These are phyloP conservation scores for Callorhinus ursinus DNA, from an alignment of 2,113 vertebrate species.

Conservation along the genomic window DNA sequence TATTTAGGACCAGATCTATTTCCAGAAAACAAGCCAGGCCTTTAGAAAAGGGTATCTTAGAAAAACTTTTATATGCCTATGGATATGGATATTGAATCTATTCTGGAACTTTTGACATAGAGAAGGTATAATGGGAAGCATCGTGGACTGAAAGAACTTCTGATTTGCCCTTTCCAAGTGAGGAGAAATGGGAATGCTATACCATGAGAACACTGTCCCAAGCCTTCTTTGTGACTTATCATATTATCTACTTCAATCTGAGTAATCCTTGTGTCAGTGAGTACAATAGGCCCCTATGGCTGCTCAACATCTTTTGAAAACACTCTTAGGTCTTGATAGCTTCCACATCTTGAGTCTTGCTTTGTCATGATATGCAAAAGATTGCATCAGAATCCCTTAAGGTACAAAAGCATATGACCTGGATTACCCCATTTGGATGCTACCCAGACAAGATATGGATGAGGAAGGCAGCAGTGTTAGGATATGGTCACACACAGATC, in stretches of 20 bases:
- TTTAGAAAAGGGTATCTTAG: constrained; percentile 4
- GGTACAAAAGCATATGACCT: not conserved
- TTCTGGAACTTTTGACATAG: constrained; percentile 30
- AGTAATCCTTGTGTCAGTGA: not conserved
- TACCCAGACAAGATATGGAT: not conserved
- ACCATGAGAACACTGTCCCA: not conserved
- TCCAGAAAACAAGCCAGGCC: not conserved
- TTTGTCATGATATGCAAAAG: not conserved
- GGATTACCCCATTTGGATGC: not conserved
- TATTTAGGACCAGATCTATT: not conserved
- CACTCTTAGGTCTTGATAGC: not conserved
- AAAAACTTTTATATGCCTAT: not conserved
- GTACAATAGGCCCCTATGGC: not conserved
- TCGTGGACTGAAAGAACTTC: not conserved
- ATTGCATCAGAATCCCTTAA: not conserved
- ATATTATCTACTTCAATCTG: not conserved
- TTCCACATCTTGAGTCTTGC: not conserved
- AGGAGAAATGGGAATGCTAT: not conserved
- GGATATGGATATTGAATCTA: not conserved
- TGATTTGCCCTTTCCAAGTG: not conserved
- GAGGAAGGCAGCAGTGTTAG: not conserved
- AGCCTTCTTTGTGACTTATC: not conserved
- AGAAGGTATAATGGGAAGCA: not conserved
- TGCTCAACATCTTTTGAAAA: not conserved
- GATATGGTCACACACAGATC: not conserved